phyloP scores from a whole-genome alignment of 2,888 invertebrate genomes.

The Callinectes sapidus region DNA sequence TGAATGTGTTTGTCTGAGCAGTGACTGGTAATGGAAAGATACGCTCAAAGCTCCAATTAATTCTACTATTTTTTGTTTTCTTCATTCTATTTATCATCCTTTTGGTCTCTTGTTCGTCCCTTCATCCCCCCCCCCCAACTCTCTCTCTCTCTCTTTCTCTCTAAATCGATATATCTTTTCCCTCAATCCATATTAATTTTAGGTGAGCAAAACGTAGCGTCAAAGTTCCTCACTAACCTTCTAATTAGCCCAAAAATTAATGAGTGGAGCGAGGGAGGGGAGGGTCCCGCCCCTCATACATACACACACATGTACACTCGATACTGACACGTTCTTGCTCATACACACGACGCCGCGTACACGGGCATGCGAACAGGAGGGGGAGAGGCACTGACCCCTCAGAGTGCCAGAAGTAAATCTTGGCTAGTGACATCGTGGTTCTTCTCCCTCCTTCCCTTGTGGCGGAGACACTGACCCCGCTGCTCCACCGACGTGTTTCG shows the following conservation, averaged over 20 bases:
- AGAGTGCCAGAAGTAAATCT: constrained; percentile 46
- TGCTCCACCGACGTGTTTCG: constrained; percentile 24
- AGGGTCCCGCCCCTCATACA: background rate
- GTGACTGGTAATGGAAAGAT: constrained; percentile 7
- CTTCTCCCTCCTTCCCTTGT: constrained; percentile 30
- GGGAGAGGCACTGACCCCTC: constrained; percentile 38
- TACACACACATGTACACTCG: background rate
- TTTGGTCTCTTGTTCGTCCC: background rate
- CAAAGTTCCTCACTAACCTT: constrained; percentile 18
- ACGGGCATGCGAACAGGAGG: constrained; percentile 32
- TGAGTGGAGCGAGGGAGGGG: background rate
- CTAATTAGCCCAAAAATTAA: background rate
- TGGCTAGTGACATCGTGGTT: constrained; percentile 26
- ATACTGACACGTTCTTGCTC: background rate
- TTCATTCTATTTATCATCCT: background rate
- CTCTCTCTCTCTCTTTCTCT: constrained; percentile 23
- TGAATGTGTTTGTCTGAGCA: background rate
- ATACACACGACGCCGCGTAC: background rate
- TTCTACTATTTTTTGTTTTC: background rate
- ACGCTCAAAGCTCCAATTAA: background rate
- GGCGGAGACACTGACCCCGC: constrained; percentile 41
- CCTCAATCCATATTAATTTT: background rate
- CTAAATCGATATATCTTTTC: background rate
- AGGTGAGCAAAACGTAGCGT: background rate
- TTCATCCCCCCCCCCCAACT: background rate